Conservation (phyloP, 2,888 invertebrate genomes). For the Phaedon cochleariae region DNA sequence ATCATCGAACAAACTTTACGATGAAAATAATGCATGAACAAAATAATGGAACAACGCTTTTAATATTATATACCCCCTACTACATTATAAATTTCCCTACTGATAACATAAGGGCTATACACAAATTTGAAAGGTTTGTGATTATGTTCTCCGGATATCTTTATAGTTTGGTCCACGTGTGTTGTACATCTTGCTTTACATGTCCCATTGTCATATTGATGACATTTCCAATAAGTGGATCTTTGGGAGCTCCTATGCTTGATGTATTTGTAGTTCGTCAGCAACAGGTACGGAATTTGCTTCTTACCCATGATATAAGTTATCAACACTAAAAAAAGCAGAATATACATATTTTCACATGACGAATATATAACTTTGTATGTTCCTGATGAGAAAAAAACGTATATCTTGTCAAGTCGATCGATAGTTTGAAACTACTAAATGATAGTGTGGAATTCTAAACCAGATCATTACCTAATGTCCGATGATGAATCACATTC, state of each 20-base stretch:
- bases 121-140: slow-evolving; percentile 39
- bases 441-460: too few relatives aligned
- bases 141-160: slow-evolving; percentile 47
- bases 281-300: slow-evolving; percentile 51
- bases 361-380: too few relatives aligned
- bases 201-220: slow-evolving; percentile 53
- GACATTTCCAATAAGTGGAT: slow-evolving; percentile 60
- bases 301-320: slow-evolving; percentile 54
- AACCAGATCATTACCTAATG: too few relatives aligned
- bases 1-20: too few relatives aligned
- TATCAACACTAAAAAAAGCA: slow-evolving; percentile 50
- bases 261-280: slow-evolving; percentile 55
- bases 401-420: too few relatives aligned
- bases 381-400: too few relatives aligned
- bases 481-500: too few relatives aligned
- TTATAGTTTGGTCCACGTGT: slow-evolving; percentile 47
- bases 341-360: too few relatives aligned
- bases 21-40: too few relatives aligned
- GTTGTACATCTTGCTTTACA: slow-evolving; percentile 54
- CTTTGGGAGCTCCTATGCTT: slow-evolving; percentile 56
- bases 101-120: slow-evolving; percentile 39
- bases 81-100: slow-evolving; percentile 42
- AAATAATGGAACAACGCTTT: too few relatives aligned
- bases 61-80: too few relatives aligned
- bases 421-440: too few relatives aligned